A percentile compares a stretch with the other conserved stretches of the same genome.
These are phyloP conservation scores for Pandion haliaetus DNA, from an alignment of 2,113 vertebrate species.

Conservation along the genomic window DNA sequence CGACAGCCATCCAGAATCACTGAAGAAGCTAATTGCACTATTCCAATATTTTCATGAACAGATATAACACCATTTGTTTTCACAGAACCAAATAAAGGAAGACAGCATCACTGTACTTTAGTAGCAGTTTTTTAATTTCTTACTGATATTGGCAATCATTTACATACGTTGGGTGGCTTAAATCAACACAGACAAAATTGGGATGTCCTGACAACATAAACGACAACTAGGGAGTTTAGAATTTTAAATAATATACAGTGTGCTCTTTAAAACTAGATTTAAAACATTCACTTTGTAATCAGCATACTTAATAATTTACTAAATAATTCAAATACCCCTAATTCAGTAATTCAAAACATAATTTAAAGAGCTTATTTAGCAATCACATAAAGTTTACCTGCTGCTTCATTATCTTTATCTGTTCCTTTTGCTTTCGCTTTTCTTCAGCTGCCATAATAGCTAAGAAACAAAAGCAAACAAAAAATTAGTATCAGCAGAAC, in stretches of 20 bases:
- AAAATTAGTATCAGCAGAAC: not conserved
- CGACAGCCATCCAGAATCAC: not conserved
- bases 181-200: not conserved
- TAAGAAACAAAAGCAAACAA: conserved; percentile 63
- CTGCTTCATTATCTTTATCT: conserved; percentile 95
- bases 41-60: not conserved
- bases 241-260: not conserved
- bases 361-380: not conserved
- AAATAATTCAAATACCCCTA: not conserved
- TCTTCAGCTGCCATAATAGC: conserved; percentile 95
- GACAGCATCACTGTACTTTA: too few relatives aligned
- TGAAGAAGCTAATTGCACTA: not conserved
- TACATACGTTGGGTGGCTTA: not conserved
- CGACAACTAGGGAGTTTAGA: not conserved
- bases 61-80: not conserved
- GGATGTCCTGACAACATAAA: not conserved
- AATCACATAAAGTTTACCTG: conserved; percentile 79
- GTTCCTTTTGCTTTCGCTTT: conserved; percentile 92
- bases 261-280: not conserved
- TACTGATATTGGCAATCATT: not conserved
- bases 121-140: not conserved
- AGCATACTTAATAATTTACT: not conserved
- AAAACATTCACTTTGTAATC: not conserved
- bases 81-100: not conserved
- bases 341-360: not conserved